A percentile compares a stretch with the other conserved stretches of the same genome.
Conservation (phyloP, 2,888 invertebrate species). For the Amphipoea lucens region DNA sequence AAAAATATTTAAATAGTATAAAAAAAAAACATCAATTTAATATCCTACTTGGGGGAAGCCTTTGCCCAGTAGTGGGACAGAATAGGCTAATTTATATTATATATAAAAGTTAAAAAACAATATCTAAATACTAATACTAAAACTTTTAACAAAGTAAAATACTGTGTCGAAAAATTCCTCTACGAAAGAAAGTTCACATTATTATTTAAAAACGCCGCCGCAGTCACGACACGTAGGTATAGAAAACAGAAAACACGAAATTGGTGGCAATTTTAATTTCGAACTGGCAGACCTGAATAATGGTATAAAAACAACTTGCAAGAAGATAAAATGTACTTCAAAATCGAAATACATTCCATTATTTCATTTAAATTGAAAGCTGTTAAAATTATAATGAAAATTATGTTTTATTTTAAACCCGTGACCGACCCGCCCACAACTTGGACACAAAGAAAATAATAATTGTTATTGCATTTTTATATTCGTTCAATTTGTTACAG, state of each 20-base stretch:
- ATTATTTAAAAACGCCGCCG: neutral
- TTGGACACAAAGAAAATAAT: slow-evolving; percentile 12
- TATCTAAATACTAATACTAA: neutral
- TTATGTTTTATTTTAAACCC: slow-evolving; percentile 3
- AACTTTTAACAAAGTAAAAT: neutral
- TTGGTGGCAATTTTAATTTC: neutral
- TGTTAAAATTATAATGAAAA: slow-evolving; percentile 19
- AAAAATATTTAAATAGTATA: no score
- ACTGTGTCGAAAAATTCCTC: neutral
- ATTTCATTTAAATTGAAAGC: slow-evolving; percentile 8
- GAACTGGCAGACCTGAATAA: neutral
- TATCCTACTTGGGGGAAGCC: neutral
- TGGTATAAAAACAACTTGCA: neutral
- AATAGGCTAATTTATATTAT: neutral
- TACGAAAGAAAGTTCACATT: neutral
- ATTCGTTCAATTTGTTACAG: slow-evolving; percentile 18
- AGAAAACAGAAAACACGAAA: neutral
- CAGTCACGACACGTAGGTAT: no score
- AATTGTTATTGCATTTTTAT: slow-evolving; percentile 6
- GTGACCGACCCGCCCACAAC: neutral
- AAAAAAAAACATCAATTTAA: no score
- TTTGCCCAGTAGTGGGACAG: neutral
- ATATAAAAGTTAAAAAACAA: neutral
- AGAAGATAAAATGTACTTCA: neutral
- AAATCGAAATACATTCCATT: neutral